These are phyloP conservation scores for Aselliscus stoliczkanus DNA, from an alignment of 2,797 vertebrate genomes.

Conservation along the genomic window DNA sequence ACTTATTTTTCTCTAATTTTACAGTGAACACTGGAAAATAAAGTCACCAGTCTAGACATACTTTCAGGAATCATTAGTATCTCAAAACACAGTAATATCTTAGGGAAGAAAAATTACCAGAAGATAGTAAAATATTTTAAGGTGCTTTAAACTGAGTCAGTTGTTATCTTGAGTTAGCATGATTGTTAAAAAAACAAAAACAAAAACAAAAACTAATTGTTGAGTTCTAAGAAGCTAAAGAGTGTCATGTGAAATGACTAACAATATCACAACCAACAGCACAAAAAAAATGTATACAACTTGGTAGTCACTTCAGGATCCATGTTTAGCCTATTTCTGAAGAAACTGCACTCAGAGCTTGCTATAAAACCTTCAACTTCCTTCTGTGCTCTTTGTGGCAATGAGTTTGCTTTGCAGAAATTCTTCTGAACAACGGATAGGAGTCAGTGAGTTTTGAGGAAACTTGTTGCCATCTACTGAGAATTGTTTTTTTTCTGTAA, in stretches of 20 bases:
- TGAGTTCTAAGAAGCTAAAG: neutral
- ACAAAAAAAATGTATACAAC: neutral
- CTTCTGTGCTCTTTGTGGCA: neutral
- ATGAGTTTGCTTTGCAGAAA: neutral
- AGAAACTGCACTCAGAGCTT: neutral
- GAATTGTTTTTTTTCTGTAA: neutral
- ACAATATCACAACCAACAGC: neutral
- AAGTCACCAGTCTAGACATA: neutral
- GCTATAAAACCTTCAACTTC: neutral
- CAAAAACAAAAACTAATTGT: neutral
- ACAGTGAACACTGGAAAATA: neutral
- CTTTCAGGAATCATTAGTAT: neutral
- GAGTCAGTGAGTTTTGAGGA: neutral
- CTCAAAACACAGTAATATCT: neutral
- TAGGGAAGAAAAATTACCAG: neutral
- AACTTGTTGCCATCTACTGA: neutral
- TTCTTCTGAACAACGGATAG: neutral
- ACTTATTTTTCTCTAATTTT: constrained; percentile 12
- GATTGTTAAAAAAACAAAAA: too few relatives aligned
- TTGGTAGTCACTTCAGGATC: neutral
- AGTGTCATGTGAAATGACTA: neutral
- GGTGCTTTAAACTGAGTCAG: neutral
- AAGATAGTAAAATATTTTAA: constrained; percentile 1
- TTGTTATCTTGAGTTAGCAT: neutral
- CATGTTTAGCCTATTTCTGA: neutral